These are phyloP conservation scores for Vanacampus margaritifer DNA, from an alignment of 2,113 vertebrate species.

Conservation along the genomic window DNA sequence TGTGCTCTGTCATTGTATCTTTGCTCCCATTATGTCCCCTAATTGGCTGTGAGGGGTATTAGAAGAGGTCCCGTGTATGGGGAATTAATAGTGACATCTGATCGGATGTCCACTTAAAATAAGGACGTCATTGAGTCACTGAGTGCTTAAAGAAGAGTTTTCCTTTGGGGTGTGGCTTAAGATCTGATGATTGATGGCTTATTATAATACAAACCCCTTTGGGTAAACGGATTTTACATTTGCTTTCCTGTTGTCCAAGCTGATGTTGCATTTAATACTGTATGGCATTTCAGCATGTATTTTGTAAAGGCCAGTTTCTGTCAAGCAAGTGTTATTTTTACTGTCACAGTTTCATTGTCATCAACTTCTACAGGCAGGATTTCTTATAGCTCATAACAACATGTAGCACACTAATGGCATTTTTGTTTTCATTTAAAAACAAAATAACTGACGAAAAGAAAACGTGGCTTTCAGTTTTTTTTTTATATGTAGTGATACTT, in stretches of 20 bases:
- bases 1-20: constrained; percentile 50
- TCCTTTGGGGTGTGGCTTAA: constrained; percentile 33
- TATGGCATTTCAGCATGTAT: neutral
- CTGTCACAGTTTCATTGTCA: neutral
- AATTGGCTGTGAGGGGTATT: constrained; percentile 77
- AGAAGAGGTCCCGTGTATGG: constrained; percentile 54
- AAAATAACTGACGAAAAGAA: too few species aligned
- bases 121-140: constrained; percentile 53
- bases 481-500: too few species aligned
- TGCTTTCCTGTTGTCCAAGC: neutral
- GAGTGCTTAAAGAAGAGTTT: constrained; percentile 37
- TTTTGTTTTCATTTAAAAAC: too few species aligned
- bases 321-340: neutral
- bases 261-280: neutral
- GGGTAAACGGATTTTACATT: constrained; percentile 26
- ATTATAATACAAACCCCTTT: constrained; percentile 45
- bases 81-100: constrained; percentile 75
- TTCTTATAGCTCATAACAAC: neutral
- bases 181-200: constrained; percentile 58
- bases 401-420: too few species aligned
- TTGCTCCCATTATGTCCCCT: constrained; percentile 48
- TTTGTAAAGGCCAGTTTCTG: neutral
- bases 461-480: too few species aligned
- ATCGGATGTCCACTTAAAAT: constrained; percentile 76
- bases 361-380: neutral